Evolutionary conservation across 2,888 invertebrate species (phyloP).

Genomic region (Drosophila anomelani): DNA sequence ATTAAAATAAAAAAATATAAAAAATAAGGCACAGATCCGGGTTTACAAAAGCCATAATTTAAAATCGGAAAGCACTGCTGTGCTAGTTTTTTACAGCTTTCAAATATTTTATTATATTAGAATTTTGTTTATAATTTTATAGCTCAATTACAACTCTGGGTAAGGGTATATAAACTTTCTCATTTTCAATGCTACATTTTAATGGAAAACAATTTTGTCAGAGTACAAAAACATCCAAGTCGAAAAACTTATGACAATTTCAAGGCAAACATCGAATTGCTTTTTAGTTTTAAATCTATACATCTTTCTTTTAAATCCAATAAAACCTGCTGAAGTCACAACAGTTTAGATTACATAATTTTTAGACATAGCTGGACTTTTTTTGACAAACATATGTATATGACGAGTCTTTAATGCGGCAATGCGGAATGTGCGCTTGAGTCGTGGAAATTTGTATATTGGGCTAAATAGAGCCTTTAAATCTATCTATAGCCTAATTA

Average conservation of each 20-base stretch:
- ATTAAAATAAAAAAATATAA: too few relatives aligned
- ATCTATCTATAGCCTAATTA: constrained; percentile 40
- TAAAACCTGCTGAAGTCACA: background rate
- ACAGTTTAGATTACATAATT: background rate
- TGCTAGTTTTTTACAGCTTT: too few relatives aligned
- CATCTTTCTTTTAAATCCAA: constrained; percentile 1
- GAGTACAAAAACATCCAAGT: constrained; percentile 11
- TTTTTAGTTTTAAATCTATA: background rate
- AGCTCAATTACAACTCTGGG: too few relatives aligned
- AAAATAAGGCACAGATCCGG: too few relatives aligned
- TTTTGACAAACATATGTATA: constrained; percentile 6
- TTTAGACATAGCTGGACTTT: constrained; percentile 2
- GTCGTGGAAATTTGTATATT: constrained; percentile 24
- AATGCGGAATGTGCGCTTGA: constrained; percentile 50
- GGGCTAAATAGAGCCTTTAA: constrained; percentile 21
- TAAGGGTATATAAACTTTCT: too few relatives aligned
- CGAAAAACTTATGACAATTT: constrained; percentile 15
- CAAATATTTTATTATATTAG: too few relatives aligned
- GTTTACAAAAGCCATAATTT: too few relatives aligned
- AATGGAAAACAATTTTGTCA: constrained; percentile 14
- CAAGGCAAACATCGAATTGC: constrained; percentile 4
- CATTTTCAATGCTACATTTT: background rate
- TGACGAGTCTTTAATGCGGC: constrained; percentile 12
- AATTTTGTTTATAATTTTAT: too few relatives aligned
- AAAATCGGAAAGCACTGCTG: too few relatives aligned